A percentile compares a stretch with the other conserved stretches of the same genome.
Evolutionary conservation across 2,888 invertebrate genomes (phyloP).

Genomic region (Pollenia amentaria): DNA sequence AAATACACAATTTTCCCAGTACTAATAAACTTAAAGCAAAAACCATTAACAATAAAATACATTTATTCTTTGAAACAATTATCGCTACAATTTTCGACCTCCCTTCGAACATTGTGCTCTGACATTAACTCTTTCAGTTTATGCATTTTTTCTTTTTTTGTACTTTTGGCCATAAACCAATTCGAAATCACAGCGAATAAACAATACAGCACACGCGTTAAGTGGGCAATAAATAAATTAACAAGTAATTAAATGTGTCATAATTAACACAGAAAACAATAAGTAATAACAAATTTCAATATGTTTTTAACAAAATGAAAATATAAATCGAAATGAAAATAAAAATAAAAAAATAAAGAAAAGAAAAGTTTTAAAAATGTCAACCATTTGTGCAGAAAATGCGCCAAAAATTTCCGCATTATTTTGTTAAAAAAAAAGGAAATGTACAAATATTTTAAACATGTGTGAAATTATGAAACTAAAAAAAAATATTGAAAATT

Average conservation of each 20-base stretch:
- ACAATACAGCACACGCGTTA: slow-evolving; percentile 19
- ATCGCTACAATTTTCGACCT: not conserved
- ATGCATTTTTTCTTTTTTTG: not conserved
- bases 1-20: too few relatives aligned
- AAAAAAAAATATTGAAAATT: slow-evolving; percentile 28
- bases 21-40: too few relatives aligned
- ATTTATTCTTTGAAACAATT: not conserved
- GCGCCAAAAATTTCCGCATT: slow-evolving; percentile 54
- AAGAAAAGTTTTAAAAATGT: slow-evolving; percentile 41
- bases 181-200: slow-evolving; percentile 9
- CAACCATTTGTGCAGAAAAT: slow-evolving; percentile 29
- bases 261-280: slow-evolving; percentile 58
- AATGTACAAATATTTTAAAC: not conserved
- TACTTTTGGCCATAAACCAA: slow-evolving; percentile 5
- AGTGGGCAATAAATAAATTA: slow-evolving; percentile 65
- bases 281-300: slow-evolving; percentile 45
- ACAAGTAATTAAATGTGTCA: slow-evolving; percentile 64
- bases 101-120: slow-evolving; percentile 9
- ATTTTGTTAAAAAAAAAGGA: slow-evolving; percentile 28
- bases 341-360: not conserved
- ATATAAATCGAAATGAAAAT: slow-evolving; percentile 31
- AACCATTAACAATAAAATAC: slow-evolving; percentile 8
- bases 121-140: not conserved
- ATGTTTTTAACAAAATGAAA: slow-evolving; percentile 37
- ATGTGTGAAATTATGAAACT: slow-evolving; percentile 17